These are phyloP conservation scores for Megathymus violae DNA, from an alignment of 1,140 invertebrate species.

Conservation along the genomic window DNA sequence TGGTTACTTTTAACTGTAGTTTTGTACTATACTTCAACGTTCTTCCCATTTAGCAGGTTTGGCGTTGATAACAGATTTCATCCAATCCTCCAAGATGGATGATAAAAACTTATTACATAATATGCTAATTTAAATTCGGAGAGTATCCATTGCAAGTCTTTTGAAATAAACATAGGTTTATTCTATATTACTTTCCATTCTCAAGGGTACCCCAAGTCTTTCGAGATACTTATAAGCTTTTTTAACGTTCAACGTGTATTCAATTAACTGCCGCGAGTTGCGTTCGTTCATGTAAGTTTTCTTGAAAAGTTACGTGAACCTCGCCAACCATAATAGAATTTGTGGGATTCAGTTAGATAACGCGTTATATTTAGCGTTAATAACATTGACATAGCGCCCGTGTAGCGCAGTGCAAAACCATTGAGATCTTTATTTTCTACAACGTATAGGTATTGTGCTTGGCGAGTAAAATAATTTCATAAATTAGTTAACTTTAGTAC, in stretches of 20 bases:
- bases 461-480: too few relatives aligned
- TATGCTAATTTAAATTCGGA: constrained; percentile 46
- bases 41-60: too few relatives aligned
- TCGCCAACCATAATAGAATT: constrained; percentile 23
- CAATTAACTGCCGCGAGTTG: neutral
- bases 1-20: too few relatives aligned
- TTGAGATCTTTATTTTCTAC: neutral
- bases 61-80: too few relatives aligned
- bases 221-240: constrained; percentile 9
- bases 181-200: neutral
- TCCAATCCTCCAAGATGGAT: too few relatives aligned
- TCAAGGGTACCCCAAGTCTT: constrained; percentile 2
- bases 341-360: constrained; percentile 27
- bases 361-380: too few relatives aligned
- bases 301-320: constrained; percentile 22
- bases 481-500: too few relatives aligned
- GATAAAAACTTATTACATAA: too few relatives aligned
- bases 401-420: too few relatives aligned
- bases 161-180: neutral
- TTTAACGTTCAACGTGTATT: constrained; percentile 10
- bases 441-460: too few relatives aligned
- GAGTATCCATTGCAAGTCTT: neutral
- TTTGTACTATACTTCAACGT: too few relatives aligned
- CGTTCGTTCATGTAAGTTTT: constrained; percentile 16
- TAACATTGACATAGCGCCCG: too few relatives aligned